These are phyloP conservation scores for Stenodema calcarata DNA, from an alignment of 2,888 invertebrate species.

Conservation along the genomic window DNA sequence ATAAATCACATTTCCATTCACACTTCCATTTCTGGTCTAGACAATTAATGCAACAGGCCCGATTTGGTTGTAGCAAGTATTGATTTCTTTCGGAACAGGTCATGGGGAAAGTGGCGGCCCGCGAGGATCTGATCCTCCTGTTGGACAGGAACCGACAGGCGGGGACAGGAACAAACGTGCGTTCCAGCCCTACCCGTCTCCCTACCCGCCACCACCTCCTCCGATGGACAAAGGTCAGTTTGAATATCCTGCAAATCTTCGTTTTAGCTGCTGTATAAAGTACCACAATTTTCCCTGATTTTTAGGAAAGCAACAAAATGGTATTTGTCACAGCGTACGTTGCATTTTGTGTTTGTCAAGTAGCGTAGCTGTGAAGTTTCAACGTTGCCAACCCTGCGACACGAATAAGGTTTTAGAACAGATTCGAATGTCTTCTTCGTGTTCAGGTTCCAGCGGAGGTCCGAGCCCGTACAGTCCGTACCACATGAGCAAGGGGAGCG, in stretches of 20 bases:
- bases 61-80: too few relatives aligned
- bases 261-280: too few relatives aligned
- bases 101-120: constrained; percentile 23
- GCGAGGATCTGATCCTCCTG: not conserved
- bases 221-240: constrained; percentile 17
- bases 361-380: not conserved
- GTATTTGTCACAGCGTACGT: not conserved
- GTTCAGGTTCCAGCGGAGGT: not conserved
- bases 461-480: constrained; percentile 6
- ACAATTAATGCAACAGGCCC: too few relatives aligned
- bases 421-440: not conserved
- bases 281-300: too few relatives aligned
- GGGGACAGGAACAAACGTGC: constrained; percentile 19
- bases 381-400: too few relatives aligned
- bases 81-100: too few relatives aligned
- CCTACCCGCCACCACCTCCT: not conserved
- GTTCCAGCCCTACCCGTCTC: constrained; percentile 25
- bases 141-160: not conserved
- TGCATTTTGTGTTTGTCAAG: not conserved
- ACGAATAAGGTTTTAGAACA: too few relatives aligned
- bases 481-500: constrained; percentile 11
- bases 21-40: too few relatives aligned
- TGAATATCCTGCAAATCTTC: too few relatives aligned
- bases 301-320: too few relatives aligned
- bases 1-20: too few relatives aligned